Conservation (phyloP, 2,797 vertebrate genomes). For the Squalus acanthias region DNA sequence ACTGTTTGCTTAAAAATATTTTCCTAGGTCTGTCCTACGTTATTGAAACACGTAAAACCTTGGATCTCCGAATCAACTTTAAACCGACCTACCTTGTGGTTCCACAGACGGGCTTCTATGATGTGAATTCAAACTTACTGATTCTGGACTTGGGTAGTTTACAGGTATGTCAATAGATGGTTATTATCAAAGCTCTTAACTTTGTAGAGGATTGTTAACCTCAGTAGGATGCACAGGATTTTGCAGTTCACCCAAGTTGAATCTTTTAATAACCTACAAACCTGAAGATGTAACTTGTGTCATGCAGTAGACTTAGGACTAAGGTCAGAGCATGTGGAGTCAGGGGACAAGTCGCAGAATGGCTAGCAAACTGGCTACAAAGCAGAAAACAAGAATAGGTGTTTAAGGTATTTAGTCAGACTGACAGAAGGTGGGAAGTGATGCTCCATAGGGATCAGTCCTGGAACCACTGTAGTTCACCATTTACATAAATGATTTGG, state of each 20-base stretch:
- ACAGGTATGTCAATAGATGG: conserved; percentile 56
- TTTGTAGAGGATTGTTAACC: background rate
- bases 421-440: background rate
- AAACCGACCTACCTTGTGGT: conserved; percentile 87
- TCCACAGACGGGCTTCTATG: conserved; percentile 77
- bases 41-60: conserved; percentile 84
- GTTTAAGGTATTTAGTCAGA: background rate
- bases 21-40: conserved; percentile 80
- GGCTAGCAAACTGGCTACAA: background rate
- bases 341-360: background rate
- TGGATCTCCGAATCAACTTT: conserved; percentile 80
- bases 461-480: background rate
- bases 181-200: background rate
- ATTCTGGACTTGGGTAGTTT: conserved; percentile 89
- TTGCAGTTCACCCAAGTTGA: background rate
- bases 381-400: background rate
- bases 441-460: background rate
- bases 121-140: conserved; percentile 67
- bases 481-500: background rate
- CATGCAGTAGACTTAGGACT: background rate
- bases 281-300: background rate
- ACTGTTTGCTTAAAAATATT: conserved; percentile 32
- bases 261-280: background rate
- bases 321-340: background rate
- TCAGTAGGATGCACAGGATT: background rate